Percentiles rank a stretch among this genome's conserved stretches.
These are phyloP conservation scores for Poecilia latipinna DNA, from an alignment of 2,113 vertebrate species.

Conservation along the genomic window DNA sequence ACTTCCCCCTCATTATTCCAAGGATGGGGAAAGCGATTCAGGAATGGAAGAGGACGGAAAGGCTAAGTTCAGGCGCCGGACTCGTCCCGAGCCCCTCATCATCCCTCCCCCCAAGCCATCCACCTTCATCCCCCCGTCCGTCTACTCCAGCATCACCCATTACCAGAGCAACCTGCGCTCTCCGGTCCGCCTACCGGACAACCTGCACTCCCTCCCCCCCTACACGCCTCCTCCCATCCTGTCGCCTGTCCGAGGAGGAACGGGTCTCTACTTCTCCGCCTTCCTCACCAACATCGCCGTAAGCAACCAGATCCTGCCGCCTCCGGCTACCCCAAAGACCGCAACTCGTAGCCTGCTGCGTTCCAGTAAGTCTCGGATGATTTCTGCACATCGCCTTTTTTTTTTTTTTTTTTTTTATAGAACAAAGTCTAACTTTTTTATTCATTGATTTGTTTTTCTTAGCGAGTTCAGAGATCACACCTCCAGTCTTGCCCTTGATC, in stretches of 20 bases:
- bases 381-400: neutral
- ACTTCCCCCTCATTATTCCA: slow-evolving; percentile 5
- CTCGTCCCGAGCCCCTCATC: slow-evolving; percentile 94
- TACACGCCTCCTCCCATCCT: slow-evolving; percentile 98
- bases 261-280: slow-evolving; percentile 96
- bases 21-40: slow-evolving; percentile 67
- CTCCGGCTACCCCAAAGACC: slow-evolving; percentile 89
- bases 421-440: neutral
- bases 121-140: slow-evolving; percentile 90
- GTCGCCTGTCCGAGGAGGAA: slow-evolving; percentile 94
- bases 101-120: slow-evolving; percentile 93
- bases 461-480: slow-evolving; percentile 92
- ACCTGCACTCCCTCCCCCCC: slow-evolving; percentile 88
- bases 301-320: slow-evolving; percentile 85
- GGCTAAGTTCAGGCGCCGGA: slow-evolving; percentile 90
- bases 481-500: slow-evolving; percentile 88
- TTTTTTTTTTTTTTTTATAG: slow-evolving; percentile 24
- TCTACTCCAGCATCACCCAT: slow-evolving; percentile 91
- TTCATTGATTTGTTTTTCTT: slow-evolving; percentile 51
- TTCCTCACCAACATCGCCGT: slow-evolving; percentile 88
- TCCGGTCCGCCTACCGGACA: slow-evolving; percentile 89
- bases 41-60: slow-evolving; percentile 83
- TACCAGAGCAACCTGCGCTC: slow-evolving; percentile 98
- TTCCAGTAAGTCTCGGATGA: slow-evolving; percentile 83
- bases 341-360: slow-evolving; percentile 88